Percentiles rank a stretch among this genome's conserved stretches.
These are phyloP conservation scores for Dolichoris vasculosae DNA, from an alignment of 1,140 invertebrate species.

Conservation along the genomic window DNA sequence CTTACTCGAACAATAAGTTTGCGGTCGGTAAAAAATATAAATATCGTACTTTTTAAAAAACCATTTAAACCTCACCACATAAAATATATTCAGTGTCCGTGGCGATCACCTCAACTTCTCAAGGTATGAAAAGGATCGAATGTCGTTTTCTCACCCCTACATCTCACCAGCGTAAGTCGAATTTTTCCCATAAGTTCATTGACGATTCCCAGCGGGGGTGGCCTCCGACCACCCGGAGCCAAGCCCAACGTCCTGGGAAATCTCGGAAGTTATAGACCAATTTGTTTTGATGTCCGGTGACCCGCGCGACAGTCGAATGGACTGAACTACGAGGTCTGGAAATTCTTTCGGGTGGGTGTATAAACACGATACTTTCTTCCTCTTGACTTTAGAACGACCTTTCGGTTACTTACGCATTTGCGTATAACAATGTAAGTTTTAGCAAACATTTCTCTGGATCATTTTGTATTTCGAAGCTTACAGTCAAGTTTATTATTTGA, in stretches of 20 bases:
- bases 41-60: slow-evolving; percentile 20
- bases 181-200: slow-evolving; percentile 40
- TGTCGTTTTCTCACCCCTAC: slow-evolving; percentile 12
- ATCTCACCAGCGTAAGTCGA: neutral
- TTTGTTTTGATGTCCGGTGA: slow-evolving; percentile 40
- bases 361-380: neutral
- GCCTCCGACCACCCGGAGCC: slow-evolving; percentile 1
- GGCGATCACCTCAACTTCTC: neutral
- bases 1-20: neutral
- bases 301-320: neutral
- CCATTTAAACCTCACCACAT: neutral
- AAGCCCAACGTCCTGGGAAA: slow-evolving; percentile 25
- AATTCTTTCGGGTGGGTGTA: slow-evolving; percentile 5
- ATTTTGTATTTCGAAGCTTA: too few species aligned
- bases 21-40: neutral
- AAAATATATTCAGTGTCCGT: neutral
- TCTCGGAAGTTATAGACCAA: slow-evolving; percentile 28
- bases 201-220: slow-evolving; percentile 21
- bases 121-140: neutral
- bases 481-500: neutral
- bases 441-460: too few species aligned
- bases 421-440: too few species aligned
- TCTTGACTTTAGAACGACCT: neutral
- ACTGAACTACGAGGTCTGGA: neutral
- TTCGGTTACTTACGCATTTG: too few species aligned